Conservation (phyloP, 2,888 invertebrate genomes). For the Leptinotarsa tumamoca region DNA sequence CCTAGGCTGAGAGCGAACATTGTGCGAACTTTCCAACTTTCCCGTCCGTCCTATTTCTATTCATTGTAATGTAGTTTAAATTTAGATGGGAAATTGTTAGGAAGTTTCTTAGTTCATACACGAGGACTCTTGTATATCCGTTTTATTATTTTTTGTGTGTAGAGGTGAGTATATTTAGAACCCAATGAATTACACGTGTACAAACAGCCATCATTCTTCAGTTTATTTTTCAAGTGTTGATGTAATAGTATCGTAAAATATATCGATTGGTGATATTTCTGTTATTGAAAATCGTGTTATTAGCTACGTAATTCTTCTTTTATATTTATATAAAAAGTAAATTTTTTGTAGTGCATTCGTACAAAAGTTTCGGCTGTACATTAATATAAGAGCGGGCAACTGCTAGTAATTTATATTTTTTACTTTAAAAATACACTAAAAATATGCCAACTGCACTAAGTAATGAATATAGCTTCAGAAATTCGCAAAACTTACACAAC, state of each 20-base stretch:
- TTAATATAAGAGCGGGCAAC: too few relatives aligned
- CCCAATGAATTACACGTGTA: not conserved
- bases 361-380: too few relatives aligned
- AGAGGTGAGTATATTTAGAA: conserved; percentile 19
- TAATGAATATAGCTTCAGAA: too few relatives aligned
- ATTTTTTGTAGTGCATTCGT: too few relatives aligned
- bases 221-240: not conserved
- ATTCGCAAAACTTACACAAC: too few relatives aligned
- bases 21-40: not conserved
- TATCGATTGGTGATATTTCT: not conserved
- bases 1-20: not conserved
- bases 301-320: too few relatives aligned
- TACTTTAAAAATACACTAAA: too few relatives aligned
- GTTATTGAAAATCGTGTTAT: too few relatives aligned
- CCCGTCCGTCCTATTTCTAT: not conserved
- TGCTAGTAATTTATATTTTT: too few relatives aligned
- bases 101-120: conserved; percentile 1
- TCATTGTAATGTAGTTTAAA: not conserved
- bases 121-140: not conserved
- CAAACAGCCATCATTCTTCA: not conserved
- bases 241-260: not conserved
- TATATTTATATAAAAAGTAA: too few relatives aligned
- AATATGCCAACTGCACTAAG: too few relatives aligned
- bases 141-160: not conserved
- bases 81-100: conserved; percentile 9